phyloP scores from a whole-genome alignment of 2,888 invertebrate species.

The Euzophera pinguis region DNA sequence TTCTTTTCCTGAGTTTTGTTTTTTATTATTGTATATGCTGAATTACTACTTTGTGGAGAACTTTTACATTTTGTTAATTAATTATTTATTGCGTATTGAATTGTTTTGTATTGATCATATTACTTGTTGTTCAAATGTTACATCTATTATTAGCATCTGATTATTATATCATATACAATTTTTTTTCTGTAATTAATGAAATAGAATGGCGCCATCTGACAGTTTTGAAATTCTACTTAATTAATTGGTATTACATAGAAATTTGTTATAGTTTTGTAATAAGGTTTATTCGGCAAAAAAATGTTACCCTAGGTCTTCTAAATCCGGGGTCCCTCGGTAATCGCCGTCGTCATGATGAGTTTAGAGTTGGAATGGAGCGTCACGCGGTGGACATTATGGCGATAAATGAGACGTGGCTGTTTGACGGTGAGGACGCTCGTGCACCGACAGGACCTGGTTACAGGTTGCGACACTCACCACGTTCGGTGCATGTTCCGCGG shows the following conservation, averaged over 20 bases:
- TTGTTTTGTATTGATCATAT: too few species aligned
- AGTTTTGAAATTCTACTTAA: not conserved
- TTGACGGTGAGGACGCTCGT: not conserved
- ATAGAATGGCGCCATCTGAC: not conserved
- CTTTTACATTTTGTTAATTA: too few species aligned
- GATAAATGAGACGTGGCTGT: not conserved
- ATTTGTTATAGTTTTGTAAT: not conserved
- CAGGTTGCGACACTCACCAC: not conserved
- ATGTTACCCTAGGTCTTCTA: not conserved
- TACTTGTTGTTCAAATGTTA: not conserved
- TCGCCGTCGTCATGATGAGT: not conserved
- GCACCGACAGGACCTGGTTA: not conserved
- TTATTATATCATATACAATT: not conserved
- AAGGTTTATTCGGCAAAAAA: not conserved
- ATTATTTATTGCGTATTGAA: too few species aligned
- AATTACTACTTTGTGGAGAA: too few species aligned
- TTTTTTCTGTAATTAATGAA: not conserved
- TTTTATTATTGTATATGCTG: too few species aligned
- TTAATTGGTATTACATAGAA: not conserved
- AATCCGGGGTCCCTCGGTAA: not conserved
- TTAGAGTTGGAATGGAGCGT: not conserved
- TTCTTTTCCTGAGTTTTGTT: too few species aligned
- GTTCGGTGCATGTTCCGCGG: not conserved
- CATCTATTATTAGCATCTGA: not conserved
- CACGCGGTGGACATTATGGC: not conserved